Conservation (phyloP, 2,113 vertebrate genomes). For the Rhinoptilus africanus region DNA sequence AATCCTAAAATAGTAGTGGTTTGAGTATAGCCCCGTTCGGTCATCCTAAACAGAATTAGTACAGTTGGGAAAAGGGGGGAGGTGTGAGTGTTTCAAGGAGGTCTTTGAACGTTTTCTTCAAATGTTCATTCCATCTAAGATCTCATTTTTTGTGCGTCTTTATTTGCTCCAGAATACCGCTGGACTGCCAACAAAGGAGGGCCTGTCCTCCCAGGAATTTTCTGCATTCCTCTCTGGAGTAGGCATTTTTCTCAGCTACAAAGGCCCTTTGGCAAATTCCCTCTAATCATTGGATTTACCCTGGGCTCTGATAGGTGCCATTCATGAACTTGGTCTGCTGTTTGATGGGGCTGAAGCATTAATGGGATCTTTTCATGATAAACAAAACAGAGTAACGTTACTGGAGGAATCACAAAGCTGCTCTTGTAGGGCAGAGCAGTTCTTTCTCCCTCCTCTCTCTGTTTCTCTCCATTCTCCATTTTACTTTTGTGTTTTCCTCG, state of each 20-base stretch:
- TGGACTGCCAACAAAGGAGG: constrained; percentile 87
- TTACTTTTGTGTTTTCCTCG: not conserved
- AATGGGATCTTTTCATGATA: constrained; percentile 84
- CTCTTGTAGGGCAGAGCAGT: constrained; percentile 64
- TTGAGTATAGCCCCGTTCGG: constrained; percentile 20
- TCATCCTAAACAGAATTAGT: constrained; percentile 69
- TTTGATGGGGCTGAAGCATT: constrained; percentile 79
- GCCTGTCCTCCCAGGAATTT: constrained; percentile 96
- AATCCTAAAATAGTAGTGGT: constrained; percentile 38
- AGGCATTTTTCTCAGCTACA: constrained; percentile 95
- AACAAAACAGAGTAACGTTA: constrained; percentile 82
- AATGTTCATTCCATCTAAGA: constrained; percentile 85
- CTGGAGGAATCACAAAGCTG: constrained; percentile 78
- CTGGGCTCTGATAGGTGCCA: constrained; percentile 90
- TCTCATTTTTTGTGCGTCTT: constrained; percentile 89
- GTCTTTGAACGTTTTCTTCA: constrained; percentile 85
- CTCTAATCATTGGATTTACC: constrained; percentile 92
- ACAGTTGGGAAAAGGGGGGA: constrained; percentile 43
- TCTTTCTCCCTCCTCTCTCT: constrained; percentile 24
- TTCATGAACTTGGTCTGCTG: constrained; percentile 84
- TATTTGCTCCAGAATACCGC: constrained; percentile 89
- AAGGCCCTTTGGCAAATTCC: constrained; percentile 93
- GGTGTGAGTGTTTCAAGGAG: constrained; percentile 74
- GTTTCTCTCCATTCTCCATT: not conserved
- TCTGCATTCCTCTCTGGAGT: constrained; percentile 93